Percentiles rank a stretch among this genome's conserved stretches.
Evolutionary conservation across 1,140 invertebrate genomes (phyloP).

Genomic region (Polyergus mexicanus): DNA sequence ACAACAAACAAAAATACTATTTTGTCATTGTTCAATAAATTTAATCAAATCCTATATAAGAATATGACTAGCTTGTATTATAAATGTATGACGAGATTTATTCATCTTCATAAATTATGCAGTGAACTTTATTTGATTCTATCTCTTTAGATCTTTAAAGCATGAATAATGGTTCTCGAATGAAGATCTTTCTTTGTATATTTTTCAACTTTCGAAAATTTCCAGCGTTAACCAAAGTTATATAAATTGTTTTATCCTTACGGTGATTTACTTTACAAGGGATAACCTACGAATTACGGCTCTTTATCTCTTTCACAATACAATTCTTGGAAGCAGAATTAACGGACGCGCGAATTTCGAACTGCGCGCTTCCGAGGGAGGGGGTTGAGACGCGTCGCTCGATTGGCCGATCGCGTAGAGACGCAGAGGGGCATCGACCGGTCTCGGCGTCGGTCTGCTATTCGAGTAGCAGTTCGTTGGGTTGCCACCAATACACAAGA

Average conservation of each 20-base stretch:
- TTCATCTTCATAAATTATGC: background rate
- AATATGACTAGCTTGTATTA: conserved; percentile 13
- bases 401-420: conserved; percentile 72
- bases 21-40: conserved; percentile 66
- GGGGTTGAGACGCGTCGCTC: conserved; percentile 64
- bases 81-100: background rate
- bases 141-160: too few relatives aligned
- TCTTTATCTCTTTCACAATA: background rate
- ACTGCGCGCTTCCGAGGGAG: conserved; percentile 54
- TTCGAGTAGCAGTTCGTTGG: conserved; percentile 87
- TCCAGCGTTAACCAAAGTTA: too few relatives aligned
- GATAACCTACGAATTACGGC: too few relatives aligned
- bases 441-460: conserved; percentile 81
- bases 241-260: too few relatives aligned
- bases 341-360: conserved; percentile 59
- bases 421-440: conserved; percentile 81
- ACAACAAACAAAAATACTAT: conserved; percentile 39
- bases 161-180: too few relatives aligned
- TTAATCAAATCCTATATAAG: conserved; percentile 10
- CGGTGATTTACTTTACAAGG: too few relatives aligned
- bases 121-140: background rate
- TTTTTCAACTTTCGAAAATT: too few relatives aligned
- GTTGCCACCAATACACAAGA: conserved; percentile 88
- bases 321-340: too few relatives aligned
- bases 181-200: too few relatives aligned